A percentile compares a stretch with the other conserved stretches of the same genome.
Evolutionary conservation across 2,888 invertebrate species (phyloP).

Genomic region (Cordylochernes scorpioides): DNA sequence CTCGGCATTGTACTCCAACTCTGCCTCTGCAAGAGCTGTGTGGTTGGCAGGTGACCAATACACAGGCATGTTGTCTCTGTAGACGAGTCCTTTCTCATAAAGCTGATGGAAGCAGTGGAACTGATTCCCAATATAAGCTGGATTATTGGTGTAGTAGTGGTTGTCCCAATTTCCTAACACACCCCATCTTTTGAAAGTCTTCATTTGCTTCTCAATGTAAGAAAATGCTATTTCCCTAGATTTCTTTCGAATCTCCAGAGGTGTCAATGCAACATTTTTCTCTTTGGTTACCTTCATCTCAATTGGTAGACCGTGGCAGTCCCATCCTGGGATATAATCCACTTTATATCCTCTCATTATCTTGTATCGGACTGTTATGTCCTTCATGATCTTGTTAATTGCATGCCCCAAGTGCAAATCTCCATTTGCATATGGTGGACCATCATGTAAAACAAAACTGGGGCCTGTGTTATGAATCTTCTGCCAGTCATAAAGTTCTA

Average conservation of each 20-base stretch:
- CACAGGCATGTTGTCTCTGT: conserved; percentile 66
- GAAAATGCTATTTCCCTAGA: no score
- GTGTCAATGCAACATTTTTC: no score
- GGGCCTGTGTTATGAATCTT: conserved; percentile 2
- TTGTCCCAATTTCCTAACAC: neutral
- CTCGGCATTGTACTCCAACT: conserved; percentile 69
- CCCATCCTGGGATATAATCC: conserved; percentile 83
- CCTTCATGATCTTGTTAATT: conserved; percentile 93
- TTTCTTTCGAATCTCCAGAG: no score
- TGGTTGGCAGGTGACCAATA: conserved; percentile 91
- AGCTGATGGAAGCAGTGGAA: neutral
- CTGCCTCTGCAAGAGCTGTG: conserved; percentile 88
- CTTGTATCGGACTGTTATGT: conserved; percentile 57
- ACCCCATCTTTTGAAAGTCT: neutral
- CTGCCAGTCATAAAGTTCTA: conserved; percentile 11
- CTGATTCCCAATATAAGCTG: neutral
- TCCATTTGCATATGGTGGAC: conserved; percentile 97
- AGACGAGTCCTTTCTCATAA: conserved; percentile 35
- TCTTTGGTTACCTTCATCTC: conserved; percentile 89
- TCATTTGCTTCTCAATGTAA: neutral
- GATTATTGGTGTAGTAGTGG: neutral
- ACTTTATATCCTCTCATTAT: conserved; percentile 47
- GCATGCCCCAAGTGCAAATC: conserved; percentile 88
- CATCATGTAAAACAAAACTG: conserved; percentile 75
- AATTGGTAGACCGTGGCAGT: conserved; percentile 93